Base-by-base conservation (phyloP, 2,888 invertebrate species). In the Griposia aprilina region DNA sequence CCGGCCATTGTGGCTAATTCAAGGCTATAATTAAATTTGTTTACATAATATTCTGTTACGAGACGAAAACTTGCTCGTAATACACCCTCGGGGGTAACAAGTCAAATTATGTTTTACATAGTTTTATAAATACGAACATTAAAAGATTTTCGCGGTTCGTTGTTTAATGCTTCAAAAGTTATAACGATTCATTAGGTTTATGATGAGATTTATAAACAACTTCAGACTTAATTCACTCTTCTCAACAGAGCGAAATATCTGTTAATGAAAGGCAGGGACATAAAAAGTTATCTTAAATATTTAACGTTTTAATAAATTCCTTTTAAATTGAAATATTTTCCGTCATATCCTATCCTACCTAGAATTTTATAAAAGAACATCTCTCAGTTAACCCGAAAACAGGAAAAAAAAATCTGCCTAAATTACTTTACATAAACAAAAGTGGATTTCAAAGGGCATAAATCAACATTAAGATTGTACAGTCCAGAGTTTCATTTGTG, bases 21-120 rank as follows among this genome's bases (percentile, higher is more conserved):
- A 93, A 93, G 93, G 93, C 93, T 93, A 93, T 95, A 95, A 96
- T 96, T 95, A 96, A 96, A 96, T 96, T 96, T 95, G 95, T 96
- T 96, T 95, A 93, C 93, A 94, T 93, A 93, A 94, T 94, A 93
- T 94, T 95, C 91, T 91, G 91, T 92, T 93, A 91, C 88, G 88
- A 93, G 92, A 92, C 90, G 90, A 91, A 93, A 95, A 93, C 90
- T 93, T 94, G 89, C 80, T 85, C 86, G 88, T 90, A 93, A 92
- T 90, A 90, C 86, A 91, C 90, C 84, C 82, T 63, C 74, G 66
- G 62, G 81, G 77, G 45, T 80, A 88, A 88, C 78, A 86, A 86
- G 80, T 81, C 86, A 86, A 87, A 88, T 84, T 88, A 84, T 74
- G 84, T 84, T 84, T 78, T 70, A 80, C 79, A 86, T 86, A 87